Conservation (phyloP, 2,888 invertebrate species). For the Branchellion lobata region DNA sequence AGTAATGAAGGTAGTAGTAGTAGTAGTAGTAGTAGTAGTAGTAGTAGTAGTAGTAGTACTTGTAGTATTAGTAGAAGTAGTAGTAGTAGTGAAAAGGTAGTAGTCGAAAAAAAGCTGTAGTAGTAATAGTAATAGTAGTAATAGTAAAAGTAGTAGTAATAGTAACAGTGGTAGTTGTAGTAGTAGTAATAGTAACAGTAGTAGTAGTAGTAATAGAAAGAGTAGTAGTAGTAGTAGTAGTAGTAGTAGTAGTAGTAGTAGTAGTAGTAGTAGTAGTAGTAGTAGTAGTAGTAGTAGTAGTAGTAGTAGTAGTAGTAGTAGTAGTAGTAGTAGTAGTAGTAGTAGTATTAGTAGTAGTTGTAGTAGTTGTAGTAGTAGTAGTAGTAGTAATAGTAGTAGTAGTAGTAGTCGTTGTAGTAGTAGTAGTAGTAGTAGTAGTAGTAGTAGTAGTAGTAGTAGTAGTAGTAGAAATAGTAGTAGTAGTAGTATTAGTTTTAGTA, state of each 20-base stretch:
- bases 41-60: conserved; percentile 40
- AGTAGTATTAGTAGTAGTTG: conserved; percentile 38
- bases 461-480: conserved; percentile 40
- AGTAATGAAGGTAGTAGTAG: conserved; percentile 38
- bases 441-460: conserved; percentile 42
- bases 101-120: conserved; percentile 5
- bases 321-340: conserved; percentile 36
- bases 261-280: conserved; percentile 31
- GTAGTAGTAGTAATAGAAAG: conserved; percentile 28
- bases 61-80: conserved; percentile 35
- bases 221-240: conserved; percentile 36
- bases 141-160: conserved; percentile 3
- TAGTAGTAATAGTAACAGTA: conserved; percentile 16
- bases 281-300: conserved; percentile 32
- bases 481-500: conserved; percentile 24
- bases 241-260: conserved; percentile 34
- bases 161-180: conserved; percentile 19
- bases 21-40: conserved; percentile 42
- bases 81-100: conserved; percentile 19
- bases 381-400: conserved; percentile 42
- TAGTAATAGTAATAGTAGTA: conserved; percentile 16
- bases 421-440: conserved; percentile 42
- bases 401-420: conserved; percentile 39
- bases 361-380: conserved; percentile 39
- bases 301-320: conserved; percentile 34